phyloP scores from a whole-genome alignment of 2,797 vertebrate species.

The Podarcis lilfordi region DNA sequence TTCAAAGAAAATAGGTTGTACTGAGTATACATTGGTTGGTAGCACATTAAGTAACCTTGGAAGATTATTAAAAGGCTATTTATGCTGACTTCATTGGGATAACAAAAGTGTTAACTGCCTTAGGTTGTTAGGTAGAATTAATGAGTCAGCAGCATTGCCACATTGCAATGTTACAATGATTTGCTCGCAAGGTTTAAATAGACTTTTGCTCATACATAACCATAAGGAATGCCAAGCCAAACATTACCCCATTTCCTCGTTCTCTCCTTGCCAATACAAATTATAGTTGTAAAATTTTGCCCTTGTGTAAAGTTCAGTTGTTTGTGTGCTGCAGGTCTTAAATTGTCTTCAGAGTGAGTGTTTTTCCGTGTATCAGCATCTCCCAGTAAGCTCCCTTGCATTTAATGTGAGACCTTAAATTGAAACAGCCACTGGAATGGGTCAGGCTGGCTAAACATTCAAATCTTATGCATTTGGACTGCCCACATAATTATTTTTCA shows the following conservation, averaged over 20 bases:
- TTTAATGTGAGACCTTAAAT: not conserved
- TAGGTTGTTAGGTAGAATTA: not conserved
- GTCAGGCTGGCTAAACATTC: not conserved
- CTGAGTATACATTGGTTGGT: not conserved
- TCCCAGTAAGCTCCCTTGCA: not conserved
- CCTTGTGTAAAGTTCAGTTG: not conserved
- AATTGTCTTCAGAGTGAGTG: not conserved
- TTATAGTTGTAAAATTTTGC: constrained; percentile 23
- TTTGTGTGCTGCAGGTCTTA: not conserved
- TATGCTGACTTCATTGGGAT: not conserved
- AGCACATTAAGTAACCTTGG: not conserved
- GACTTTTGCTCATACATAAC: constrained; percentile 14
- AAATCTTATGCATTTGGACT: not conserved
- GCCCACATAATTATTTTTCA: not conserved
- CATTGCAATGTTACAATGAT: constrained; percentile 22
- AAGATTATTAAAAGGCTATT: constrained; percentile 3
- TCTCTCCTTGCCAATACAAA: constrained; percentile 8
- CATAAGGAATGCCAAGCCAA: constrained; percentile 38
- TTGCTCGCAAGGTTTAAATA: constrained; percentile 39
- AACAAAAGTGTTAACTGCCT: not conserved
- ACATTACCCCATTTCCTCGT: constrained; percentile 39
- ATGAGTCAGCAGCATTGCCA: constrained; percentile 14
- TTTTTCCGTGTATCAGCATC: not conserved
- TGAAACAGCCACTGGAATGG: not conserved
- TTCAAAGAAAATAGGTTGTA: not conserved